A percentile compares a stretch with the other conserved stretches of the same genome.
These are phyloP conservation scores for Manis crassicaudata DNA, from an alignment of 2,797 vertebrate genomes.

Conservation along the genomic window DNA sequence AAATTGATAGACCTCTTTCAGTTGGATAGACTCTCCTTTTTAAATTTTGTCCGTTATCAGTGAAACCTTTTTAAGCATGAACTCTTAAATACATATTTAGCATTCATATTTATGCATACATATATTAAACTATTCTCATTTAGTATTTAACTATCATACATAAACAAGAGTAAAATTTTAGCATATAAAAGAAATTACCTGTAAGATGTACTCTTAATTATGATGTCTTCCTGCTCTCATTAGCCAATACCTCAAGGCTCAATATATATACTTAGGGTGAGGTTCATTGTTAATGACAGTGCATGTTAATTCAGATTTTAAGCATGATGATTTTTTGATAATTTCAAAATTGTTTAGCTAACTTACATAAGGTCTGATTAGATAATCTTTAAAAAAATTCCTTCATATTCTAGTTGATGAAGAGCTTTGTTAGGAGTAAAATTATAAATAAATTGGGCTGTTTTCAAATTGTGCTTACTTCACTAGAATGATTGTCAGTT, in stretches of 20 bases:
- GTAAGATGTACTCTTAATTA: background rate
- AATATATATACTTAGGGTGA: background rate
- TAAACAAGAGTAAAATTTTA: background rate
- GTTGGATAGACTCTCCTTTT: background rate
- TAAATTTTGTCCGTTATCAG: background rate
- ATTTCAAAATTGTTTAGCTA: constrained; percentile 41
- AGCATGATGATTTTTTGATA: background rate
- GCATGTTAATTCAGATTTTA: background rate
- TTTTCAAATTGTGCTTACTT: background rate
- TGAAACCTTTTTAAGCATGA: constrained; percentile 1
- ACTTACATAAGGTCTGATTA: background rate
- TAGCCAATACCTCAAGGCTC: background rate
- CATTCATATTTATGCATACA: background rate
- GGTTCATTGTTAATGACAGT: constrained; percentile 31
- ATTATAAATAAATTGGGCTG: background rate
- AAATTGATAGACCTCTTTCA: background rate
- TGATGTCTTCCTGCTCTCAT: background rate
- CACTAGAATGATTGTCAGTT: background rate
- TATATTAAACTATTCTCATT: background rate
- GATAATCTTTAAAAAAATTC: background rate
- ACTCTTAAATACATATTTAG: background rate
- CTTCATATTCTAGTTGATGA: background rate
- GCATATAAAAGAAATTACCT: background rate
- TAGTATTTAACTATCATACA: background rate
- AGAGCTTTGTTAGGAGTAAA: background rate